phyloP scores from a whole-genome alignment of 2,888 invertebrate genomes.

The Malthinus flaveolus region DNA sequence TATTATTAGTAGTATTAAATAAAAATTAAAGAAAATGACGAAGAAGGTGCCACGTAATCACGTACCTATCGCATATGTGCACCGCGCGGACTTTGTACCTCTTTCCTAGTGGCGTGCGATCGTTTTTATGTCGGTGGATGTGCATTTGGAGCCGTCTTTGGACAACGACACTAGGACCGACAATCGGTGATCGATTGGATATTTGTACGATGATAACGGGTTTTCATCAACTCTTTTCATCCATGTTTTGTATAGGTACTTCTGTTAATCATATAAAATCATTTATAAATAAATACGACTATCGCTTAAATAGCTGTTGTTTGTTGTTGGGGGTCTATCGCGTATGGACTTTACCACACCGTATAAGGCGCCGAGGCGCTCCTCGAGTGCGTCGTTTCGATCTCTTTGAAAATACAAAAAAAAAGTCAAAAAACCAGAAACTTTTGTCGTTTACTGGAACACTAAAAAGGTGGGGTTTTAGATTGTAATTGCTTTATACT shows the following conservation, averaged over 20 bases:
- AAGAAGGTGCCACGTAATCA: conserved; percentile 46
- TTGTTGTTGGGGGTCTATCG: conserved; percentile 41
- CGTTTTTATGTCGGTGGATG: conserved; percentile 35
- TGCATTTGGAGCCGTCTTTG: conserved; percentile 29
- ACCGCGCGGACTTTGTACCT: conserved; percentile 36
- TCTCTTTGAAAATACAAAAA: background rate
- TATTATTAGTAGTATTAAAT: conserved; percentile 35
- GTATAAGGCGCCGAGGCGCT: conserved; percentile 25
- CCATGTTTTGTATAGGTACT: conserved; percentile 44
- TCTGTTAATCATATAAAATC: conserved; percentile 46
- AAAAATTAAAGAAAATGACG: conserved; percentile 18
- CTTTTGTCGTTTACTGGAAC: conserved; percentile 30
- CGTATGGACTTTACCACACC: conserved; percentile 24
- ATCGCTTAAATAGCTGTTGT: conserved; percentile 44
- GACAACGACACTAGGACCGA: conserved; percentile 40
- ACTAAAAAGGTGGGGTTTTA: conserved; percentile 33
- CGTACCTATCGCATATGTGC: conserved; percentile 52
- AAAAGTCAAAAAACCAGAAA: conserved; percentile 19
- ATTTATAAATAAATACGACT: conserved; percentile 46
- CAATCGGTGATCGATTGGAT: conserved; percentile 42
- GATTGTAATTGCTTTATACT: conserved; percentile 54
- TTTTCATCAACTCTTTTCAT: conserved; percentile 29
- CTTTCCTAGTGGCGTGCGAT: conserved; percentile 34
- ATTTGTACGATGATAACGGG: conserved; percentile 30
- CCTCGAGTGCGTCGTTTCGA: conserved; percentile 20